Evolutionary conservation across 2,888 invertebrate species (phyloP).

Genomic region (Drosophila anomelani): DNA sequence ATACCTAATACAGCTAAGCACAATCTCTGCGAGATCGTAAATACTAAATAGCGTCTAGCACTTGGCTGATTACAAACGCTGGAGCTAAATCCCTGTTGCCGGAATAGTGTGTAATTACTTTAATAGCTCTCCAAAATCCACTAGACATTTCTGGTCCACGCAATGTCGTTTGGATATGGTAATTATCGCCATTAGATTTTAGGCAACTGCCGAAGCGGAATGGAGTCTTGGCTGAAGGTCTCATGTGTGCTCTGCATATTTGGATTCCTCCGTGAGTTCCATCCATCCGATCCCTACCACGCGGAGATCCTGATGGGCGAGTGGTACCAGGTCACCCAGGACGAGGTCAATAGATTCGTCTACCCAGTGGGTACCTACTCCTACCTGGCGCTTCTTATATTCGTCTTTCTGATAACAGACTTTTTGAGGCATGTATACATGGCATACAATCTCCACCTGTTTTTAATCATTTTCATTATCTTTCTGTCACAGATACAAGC

Average conservation of each 20-base stretch:
- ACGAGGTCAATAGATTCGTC: conserved; percentile 86
- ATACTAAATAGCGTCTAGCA: conserved; percentile 8
- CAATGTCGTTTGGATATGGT: conserved; percentile 1
- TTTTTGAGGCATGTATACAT: conserved; percentile 82
- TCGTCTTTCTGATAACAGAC: conserved; percentile 94
- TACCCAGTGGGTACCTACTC: conserved; percentile 95
- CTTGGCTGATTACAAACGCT: conserved; percentile 45
- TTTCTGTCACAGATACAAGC: conserved; percentile 89
- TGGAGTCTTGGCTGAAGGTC: conserved; percentile 88
- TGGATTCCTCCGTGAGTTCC: conserved; percentile 92
- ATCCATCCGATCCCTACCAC: conserved; percentile 94
- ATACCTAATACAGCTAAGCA: conserved; percentile 12
- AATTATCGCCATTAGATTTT: conserved; percentile 50
- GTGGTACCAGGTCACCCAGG: conserved; percentile 91
- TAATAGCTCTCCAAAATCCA: conserved; percentile 39
- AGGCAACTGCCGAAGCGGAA: conserved; percentile 47
- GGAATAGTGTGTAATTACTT: conserved; percentile 55
- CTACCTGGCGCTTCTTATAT: conserved; percentile 89
- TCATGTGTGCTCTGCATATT: conserved; percentile 91
- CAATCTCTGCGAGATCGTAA: conserved; percentile 6
- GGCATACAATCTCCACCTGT: too few relatives aligned
- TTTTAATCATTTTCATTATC: too few relatives aligned
- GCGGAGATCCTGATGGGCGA: conserved; percentile 91
- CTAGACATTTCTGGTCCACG: conserved; percentile 5
- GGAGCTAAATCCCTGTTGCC: conserved; percentile 28